Evolutionary conservation across 1,140 invertebrate genomes (phyloP), one percentile per base, ranked within the genome.

Genomic region (Octopus sinensis): DNA sequence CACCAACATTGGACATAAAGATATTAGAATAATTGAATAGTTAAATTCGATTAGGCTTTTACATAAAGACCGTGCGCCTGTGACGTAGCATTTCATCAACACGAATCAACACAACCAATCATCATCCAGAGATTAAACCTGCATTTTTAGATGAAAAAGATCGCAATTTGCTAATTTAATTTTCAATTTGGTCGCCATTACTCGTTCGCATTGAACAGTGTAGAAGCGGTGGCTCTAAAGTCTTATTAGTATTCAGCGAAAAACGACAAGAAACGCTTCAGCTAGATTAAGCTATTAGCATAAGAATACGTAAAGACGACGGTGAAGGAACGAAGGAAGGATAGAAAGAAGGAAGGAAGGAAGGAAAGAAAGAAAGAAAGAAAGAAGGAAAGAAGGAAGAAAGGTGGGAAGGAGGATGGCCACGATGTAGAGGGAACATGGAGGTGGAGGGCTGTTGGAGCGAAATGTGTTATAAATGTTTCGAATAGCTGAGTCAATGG

Each of bases 141-240:
- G 83, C 83, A 85, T 86, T 84, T 85, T 84, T 84, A 83, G 82
- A 80, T 83, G 82, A 83, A 83, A 84, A 85, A 83, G 85, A 85
- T 84, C 83, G 83, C 85, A 84, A 86, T 86, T 86, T 86, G 85
- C 85, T 86, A 86, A 86, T 86, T 86, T 85, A 86, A 86, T 86
- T 86, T 86, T 86, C 85, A 85, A 86, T 86, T 85, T 84, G 82
- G 81, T 80, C 82, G 83, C 85, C 84, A 86, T 86, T 86, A 86
- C 84, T 78, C 83, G 80, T 53, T 78, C 62, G 81, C 77, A 68
- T 51, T 79, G 80, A 82, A 84, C 82, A 84, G 84, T 56, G 81
- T 81, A 85, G 83, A 83, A 82, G 76, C 77, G 80, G 77, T 80
- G 62, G 80, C 81, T 80, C 84, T 80, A 81, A 82, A 71, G 82